These are phyloP conservation scores for Antechinus flavipes DNA, from an alignment of 2,113 vertebrate species.

Conservation along the genomic window DNA sequence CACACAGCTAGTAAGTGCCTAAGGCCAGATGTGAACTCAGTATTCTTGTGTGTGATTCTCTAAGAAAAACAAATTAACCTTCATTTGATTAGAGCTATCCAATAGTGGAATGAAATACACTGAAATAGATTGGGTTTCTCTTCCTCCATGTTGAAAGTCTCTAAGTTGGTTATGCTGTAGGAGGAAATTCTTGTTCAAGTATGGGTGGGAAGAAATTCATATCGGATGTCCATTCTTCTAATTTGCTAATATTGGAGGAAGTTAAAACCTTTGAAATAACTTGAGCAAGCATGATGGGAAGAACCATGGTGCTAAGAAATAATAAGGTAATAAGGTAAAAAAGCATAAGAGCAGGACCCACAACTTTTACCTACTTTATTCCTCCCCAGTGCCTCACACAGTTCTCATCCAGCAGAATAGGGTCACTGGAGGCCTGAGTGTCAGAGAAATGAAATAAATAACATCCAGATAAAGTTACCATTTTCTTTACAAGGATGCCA, in stretches of 20 bases:
- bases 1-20: neutral
- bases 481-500: slow-evolving; percentile 13
- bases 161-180: neutral
- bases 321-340: neutral
- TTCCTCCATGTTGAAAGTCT: neutral
- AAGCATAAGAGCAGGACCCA: neutral
- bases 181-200: neutral
- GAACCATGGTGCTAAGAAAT: neutral
- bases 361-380: neutral
- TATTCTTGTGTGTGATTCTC: neutral
- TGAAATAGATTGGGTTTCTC: neutral
- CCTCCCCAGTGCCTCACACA: neutral
- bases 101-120: neutral
- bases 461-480: slow-evolving; percentile 7
- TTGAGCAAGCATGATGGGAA: neutral
- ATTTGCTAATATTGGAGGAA: neutral
- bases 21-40: neutral
- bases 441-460: neutral
- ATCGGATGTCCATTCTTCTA: neutral
- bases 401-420: neutral
- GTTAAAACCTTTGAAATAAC: neutral
- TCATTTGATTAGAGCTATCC: neutral
- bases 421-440: neutral
- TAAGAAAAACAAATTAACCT: neutral
- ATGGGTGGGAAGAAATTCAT: neutral